Evolutionary conservation across 2,113 vertebrate species (phyloP), one percentile per base, ranked within the genome.

Genomic region (Peromyscus maniculatus): DNA sequence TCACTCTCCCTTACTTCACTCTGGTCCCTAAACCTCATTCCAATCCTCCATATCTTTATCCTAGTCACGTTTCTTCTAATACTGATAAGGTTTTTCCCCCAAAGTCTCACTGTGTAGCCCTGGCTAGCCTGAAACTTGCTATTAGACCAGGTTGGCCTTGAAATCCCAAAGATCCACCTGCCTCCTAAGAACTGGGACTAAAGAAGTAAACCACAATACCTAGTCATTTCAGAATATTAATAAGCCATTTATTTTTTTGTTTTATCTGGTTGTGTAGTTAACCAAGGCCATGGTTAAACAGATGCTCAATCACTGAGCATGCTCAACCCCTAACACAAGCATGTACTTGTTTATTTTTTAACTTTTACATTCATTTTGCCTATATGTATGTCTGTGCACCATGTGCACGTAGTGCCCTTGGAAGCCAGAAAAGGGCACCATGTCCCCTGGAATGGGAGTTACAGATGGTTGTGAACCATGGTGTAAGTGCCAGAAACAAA

Each of bases 181-280:
- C 22, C 36, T 62, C 80, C 5, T 15, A 62, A 28, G 57, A 43
- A 22, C n/a, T 28, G 22, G 13, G 57, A 84, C 24, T 43, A 26
- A 62, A 84, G 57, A 36, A 3, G 8, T 33, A 31, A 36, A 5
- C n/a, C 19, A 84, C n/a, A 8, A 84, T 39, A 8, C 24, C n/a
- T 43, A 15, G 57, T 1, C 52, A 89, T 64, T 89, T 91, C 11
- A 64, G 8, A 52, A 89, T 89, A 93, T 59, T 92, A 80, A 57
- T 66, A 95, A 95, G 24, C 55, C 26, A 75, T 72, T 52, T 80
- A 46, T 33, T 88, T 66, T 66, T 64, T 91, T 90, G 69, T 43
- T 46, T 86, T 91, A 28, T 86, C 66, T 72, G 36, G 36, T 88
- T 90, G 55, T 86, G n/a, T 16, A n/a, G 24, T 64, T 6, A 59